Evolutionary conservation across 2,888 invertebrate genomes (phyloP), one percentile per base, ranked within the genome.

Genomic region (Calliphora vomitoria): DNA sequence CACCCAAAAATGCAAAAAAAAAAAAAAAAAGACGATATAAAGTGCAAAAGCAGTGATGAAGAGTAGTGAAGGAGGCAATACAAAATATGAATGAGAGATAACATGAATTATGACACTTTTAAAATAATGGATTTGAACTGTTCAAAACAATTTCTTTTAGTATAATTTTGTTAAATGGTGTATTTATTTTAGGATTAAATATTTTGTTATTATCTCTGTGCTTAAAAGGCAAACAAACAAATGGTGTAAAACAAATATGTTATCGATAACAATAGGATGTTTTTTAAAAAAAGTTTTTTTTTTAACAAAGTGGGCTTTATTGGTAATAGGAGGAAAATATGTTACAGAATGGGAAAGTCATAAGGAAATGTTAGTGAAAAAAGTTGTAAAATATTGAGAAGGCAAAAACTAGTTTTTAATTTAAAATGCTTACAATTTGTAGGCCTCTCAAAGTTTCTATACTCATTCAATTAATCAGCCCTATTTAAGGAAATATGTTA

Each of bases 81-180:
- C 44, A 44, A 85, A 82, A 71, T 74, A 85, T 71, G 53, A 69
- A 72, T n/a, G 25, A 80, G 74, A 86, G 79, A 86, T 79, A 86
- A 82, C 74, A 83, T 74, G 74, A 86, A 83, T 82, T 82, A 82
- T 79, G 83, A 79, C 74, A 86, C 76, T 79, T 78, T 82, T n/a
- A 66, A 82, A 62, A 79, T 82, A 79, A 80, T 85, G 85, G 80
- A 81, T 81, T 82, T 86, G 80, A 87, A 55, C 80, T 75, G 62
- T 80, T 13, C 64, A 78, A 83, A 83, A 53, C 15, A 72, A 55
- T 64, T 71, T 71, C 15, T 71, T 78, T 78, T 71, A 64, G 44
- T 72, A 62, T 76, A 76, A 71, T 83, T 71, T 55, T 78, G 83
- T 71, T 83, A 83, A 83, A 83, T 83, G 53, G 71, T 64, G 76